Conservation (phyloP, 1,140 invertebrate species). For the Drosophila santomea region DNA sequence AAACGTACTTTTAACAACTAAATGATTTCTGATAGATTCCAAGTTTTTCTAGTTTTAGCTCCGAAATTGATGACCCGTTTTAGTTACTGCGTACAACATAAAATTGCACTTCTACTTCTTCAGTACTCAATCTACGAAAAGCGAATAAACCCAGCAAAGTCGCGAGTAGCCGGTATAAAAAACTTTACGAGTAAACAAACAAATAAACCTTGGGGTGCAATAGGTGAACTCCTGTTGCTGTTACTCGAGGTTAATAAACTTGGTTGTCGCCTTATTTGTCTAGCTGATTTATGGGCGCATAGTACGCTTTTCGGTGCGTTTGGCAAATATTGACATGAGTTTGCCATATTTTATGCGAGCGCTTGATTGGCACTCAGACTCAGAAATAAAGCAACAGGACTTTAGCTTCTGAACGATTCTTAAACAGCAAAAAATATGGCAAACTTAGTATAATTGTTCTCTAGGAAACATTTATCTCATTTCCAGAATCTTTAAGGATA, state of each 20-base stretch:
- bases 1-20: neutral
- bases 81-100: neutral
- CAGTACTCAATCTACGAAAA: neutral
- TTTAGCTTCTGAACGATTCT: neutral
- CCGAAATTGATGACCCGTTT: neutral
- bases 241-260: constrained; percentile 67
- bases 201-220: constrained; percentile 55
- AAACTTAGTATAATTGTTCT: too few species aligned
- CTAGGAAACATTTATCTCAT: too few species aligned
- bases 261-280: constrained; percentile 62
- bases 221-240: constrained; percentile 39
- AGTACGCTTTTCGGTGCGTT: constrained; percentile 34
- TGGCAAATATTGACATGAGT: constrained; percentile 68
- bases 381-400: neutral
- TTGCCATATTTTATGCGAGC: constrained; percentile 58
- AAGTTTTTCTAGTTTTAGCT: too few species aligned
- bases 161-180: constrained; percentile 27
- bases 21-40: too few species aligned
- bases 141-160: constrained; percentile 8
- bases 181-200: constrained; percentile 63
- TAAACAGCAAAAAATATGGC: neutral
- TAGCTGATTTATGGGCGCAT: constrained; percentile 74
- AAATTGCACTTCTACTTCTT: neutral
- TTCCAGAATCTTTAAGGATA: too few species aligned
- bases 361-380: constrained; percentile 63